phyloP scores from a whole-genome alignment of 2,797 vertebrate genomes.

The Catostomus latipinnis region DNA sequence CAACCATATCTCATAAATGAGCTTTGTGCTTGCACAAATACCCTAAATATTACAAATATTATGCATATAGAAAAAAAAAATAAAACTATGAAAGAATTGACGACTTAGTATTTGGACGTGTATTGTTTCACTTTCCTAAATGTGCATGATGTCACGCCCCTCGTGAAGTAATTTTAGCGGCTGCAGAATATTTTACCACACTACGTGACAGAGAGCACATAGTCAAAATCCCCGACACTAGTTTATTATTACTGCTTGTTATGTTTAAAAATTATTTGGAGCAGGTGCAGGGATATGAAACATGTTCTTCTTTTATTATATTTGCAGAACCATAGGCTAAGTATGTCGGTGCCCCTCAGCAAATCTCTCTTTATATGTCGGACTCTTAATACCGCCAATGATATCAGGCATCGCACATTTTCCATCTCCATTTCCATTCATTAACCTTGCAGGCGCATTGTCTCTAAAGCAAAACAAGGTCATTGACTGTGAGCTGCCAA shows the following conservation, averaged over 20 bases:
- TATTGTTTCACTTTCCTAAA: slow-evolving; percentile 9
- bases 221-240: not conserved
- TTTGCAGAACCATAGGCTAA: not conserved
- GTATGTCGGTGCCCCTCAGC: not conserved
- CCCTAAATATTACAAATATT: too few relatives aligned
- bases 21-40: too few relatives aligned
- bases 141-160: slow-evolving; percentile 19
- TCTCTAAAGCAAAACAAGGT: not conserved
- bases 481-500: not conserved
- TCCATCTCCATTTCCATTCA: not conserved
- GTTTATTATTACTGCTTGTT: not conserved
- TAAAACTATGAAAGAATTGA: not conserved
- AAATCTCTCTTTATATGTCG: not conserved
- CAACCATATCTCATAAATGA: too few relatives aligned
- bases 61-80: too few relatives aligned
- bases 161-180: slow-evolving; percentile 38
- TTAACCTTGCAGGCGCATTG: not conserved
- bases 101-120: slow-evolving; percentile 8
- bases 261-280: not conserved
- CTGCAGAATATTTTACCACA: slow-evolving; percentile 14
- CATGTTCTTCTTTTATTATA: not conserved
- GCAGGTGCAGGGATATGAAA: not conserved
- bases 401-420: not conserved
- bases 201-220: slow-evolving; percentile 53
- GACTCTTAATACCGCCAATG: not conserved